Conservation (phyloP, 2,113 vertebrate genomes). For the Bubo scandiacus region DNA sequence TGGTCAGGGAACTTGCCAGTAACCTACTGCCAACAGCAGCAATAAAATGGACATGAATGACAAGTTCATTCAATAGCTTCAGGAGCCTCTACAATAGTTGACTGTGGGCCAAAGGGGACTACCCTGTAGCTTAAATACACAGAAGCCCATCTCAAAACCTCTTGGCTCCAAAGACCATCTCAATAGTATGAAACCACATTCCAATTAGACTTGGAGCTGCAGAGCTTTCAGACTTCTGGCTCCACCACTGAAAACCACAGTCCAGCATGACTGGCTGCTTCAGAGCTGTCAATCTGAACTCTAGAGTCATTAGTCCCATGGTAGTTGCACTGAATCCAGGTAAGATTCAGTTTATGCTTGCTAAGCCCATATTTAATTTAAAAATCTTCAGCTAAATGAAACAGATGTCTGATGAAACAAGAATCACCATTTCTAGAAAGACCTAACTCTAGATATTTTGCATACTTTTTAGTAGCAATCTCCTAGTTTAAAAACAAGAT, state of each 20-base stretch:
- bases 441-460: neutral
- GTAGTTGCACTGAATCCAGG: neutral
- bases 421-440: neutral
- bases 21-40: neutral
- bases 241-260: neutral
- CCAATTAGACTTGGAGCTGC: neutral
- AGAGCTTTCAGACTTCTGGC: neutral
- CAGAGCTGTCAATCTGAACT: neutral
- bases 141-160: neutral
- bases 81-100: neutral
- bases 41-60: neutral
- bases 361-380: neutral
- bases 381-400: neutral
- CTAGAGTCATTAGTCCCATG: neutral
- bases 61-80: neutral
- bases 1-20: neutral
- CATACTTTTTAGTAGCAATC: neutral
- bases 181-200: neutral
- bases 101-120: neutral
- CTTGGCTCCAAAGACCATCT: neutral
- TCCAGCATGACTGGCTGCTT: neutral
- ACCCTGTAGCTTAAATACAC: neutral
- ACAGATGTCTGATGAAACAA: neutral
- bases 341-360: neutral
- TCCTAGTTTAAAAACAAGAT: neutral